Conservation (phyloP, 1,140 invertebrate species). For the Eciton burchellii region DNA sequence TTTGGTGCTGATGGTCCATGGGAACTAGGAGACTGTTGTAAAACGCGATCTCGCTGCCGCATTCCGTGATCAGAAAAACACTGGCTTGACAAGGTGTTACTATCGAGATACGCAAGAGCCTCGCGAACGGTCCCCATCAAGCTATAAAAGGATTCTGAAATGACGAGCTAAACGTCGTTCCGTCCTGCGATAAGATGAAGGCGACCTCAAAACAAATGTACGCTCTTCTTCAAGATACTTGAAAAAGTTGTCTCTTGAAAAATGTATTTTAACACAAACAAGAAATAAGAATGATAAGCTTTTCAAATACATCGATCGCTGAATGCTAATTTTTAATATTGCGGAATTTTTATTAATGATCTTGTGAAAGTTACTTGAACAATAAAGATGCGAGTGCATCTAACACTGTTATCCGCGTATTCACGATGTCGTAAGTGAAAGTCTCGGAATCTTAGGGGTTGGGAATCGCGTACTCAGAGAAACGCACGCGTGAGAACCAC, state of each 20-base stretch:
- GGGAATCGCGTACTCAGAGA: neutral
- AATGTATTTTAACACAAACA: neutral
- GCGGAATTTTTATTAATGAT: neutral
- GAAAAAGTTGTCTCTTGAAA: neutral
- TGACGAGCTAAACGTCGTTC: neutral
- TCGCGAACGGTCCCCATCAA: neutral
- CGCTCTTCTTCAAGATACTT: neutral
- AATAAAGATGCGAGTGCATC: no score
- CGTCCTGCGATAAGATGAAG: neutral
- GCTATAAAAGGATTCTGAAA: neutral
- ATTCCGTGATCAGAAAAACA: conserved; percentile 52
- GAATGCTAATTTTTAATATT: neutral
- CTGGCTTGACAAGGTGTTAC: conserved; percentile 3
- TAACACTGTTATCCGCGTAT: neutral
- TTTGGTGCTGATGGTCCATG: neutral
- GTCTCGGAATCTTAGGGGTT: neutral
- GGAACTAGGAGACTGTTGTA: conserved; percentile 35
- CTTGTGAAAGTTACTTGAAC: neutral
- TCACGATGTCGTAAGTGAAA: neutral
- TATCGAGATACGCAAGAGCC: conserved; percentile 3
- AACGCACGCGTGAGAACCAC: conserved; percentile 69
- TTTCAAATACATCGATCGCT: neutral
- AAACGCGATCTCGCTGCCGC: conserved; percentile 33
- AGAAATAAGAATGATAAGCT: neutral
- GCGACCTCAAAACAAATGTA: neutral